Conservation (phyloP, 2,888 invertebrate genomes). For the Saturnia japonica region DNA sequence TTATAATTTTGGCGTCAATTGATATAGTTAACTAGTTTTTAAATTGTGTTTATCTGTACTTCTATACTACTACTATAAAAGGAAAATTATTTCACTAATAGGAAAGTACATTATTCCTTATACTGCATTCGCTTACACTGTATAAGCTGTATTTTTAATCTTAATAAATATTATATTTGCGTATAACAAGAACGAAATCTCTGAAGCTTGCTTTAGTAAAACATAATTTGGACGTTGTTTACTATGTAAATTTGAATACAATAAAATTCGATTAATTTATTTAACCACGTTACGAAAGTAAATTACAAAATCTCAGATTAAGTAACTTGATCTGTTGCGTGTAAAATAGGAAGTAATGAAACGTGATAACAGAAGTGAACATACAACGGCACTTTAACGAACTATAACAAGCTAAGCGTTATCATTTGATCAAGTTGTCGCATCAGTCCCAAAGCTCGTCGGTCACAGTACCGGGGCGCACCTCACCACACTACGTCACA, state of each 20-base stretch:
- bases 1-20: too few species aligned
- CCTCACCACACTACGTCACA: neutral
- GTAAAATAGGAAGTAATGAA: conserved; percentile 33
- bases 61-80: too few species aligned
- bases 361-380: neutral
- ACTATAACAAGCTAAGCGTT: neutral
- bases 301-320: neutral
- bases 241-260: neutral
- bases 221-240: neutral
- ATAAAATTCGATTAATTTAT: neutral
- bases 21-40: too few species aligned
- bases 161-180: too few species aligned
- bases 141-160: too few species aligned
- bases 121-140: too few species aligned
- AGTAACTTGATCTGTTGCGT: conserved; percentile 25
- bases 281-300: neutral
- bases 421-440: conserved; percentile 16
- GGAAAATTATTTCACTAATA: too few species aligned
- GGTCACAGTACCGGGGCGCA: conserved; percentile 11
- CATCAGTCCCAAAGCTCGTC: neutral
- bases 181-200: too few species aligned
- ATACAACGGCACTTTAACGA: conserved; percentile 25
- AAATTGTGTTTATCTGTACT: too few species aligned
- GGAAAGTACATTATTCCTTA: too few species aligned
- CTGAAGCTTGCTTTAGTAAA: too few species aligned